Evolutionary conservation across 2,797 vertebrate genomes (phyloP).

Genomic region (Tachyglossus aculeatus): DNA sequence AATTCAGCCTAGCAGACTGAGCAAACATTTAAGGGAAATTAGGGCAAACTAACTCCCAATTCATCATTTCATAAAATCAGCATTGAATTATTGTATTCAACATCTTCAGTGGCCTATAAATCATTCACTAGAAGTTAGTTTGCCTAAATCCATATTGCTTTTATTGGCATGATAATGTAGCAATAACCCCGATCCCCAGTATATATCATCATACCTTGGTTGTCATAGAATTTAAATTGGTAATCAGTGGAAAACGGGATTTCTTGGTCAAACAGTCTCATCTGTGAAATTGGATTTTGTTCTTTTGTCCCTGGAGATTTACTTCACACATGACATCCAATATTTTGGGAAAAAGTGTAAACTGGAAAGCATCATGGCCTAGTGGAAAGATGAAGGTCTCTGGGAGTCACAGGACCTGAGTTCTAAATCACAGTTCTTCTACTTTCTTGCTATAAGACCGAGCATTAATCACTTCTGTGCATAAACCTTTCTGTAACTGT

Average conservation of each 20-base stretch:
- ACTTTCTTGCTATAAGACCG: too few species aligned
- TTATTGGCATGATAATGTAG: not conserved
- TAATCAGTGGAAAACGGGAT: not conserved
- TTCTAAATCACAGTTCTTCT: too few species aligned
- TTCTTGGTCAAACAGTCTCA: constrained; percentile 9
- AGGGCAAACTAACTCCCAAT: not conserved
- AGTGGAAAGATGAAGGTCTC: too few species aligned
- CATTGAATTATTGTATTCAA: not conserved
- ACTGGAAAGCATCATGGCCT: too few species aligned
- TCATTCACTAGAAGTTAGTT: not conserved
- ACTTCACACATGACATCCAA: not conserved
- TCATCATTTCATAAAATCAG: not conserved
- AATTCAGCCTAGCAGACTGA: not conserved
- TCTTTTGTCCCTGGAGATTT: constrained; percentile 13
- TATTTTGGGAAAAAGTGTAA: not conserved
- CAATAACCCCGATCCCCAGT: not conserved
- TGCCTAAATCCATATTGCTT: not conserved
- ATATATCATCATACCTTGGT: not conserved
- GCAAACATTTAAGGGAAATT: not conserved
- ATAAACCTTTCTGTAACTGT: not conserved
- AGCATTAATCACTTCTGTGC: too few species aligned
- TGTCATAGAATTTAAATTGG: not conserved
- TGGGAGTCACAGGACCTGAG: too few species aligned
- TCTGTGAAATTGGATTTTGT: not conserved
- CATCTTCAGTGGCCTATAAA: not conserved